Evolutionary conservation across 1,140 invertebrate species (phyloP), one percentile per base, ranked within the genome.

Genomic region (Drosophila kikkawai): DNA sequence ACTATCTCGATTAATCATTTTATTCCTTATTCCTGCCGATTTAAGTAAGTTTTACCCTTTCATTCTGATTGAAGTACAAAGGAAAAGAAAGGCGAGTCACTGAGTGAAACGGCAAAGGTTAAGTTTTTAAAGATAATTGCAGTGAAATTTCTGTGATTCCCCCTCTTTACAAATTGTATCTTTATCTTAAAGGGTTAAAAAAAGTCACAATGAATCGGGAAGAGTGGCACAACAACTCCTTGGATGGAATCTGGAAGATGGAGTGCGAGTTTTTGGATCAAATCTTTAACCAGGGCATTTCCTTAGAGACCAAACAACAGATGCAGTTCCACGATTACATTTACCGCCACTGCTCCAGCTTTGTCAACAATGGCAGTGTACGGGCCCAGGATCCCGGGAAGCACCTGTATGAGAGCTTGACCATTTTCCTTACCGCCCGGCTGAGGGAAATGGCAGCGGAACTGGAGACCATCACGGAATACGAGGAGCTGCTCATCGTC

Each of bases 131-230:
- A 41, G 9, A 26, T 3, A 12, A n/a, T n/a, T 12, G 5, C 3
- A 5, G 17, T n/a, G n/a, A n/a, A 41, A n/a, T 42, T 64, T 22
- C 6, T 6, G 63, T 34, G 56, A 36, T 36, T 66, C 15, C 56
- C 63, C 57, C 1, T 29, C 26, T 29, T 11, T 19, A 11, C 32
- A 39, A 4, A n/a, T 17, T 7, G 2, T 1, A 6, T 44, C 32
- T 58, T 58, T 19, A 7, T 15, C 1, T n/a, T 19, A 1, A 32
- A 12, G n/a, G 36, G 22, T 9, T 12, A 1, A 9, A 19, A n/a
- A 42, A 13, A n/a, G n/a, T 2, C n/a, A 29, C 12, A 69, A 69
- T 69, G 66, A 22, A 69, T 36, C 37, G 12, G 2, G 1, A 6
- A 3, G 12, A 34, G 6, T 34, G 19, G 6, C 19, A 11, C 2